Evolutionary conservation across 2,888 invertebrate species (phyloP).

Genomic region (Agrilus biguttatus): DNA sequence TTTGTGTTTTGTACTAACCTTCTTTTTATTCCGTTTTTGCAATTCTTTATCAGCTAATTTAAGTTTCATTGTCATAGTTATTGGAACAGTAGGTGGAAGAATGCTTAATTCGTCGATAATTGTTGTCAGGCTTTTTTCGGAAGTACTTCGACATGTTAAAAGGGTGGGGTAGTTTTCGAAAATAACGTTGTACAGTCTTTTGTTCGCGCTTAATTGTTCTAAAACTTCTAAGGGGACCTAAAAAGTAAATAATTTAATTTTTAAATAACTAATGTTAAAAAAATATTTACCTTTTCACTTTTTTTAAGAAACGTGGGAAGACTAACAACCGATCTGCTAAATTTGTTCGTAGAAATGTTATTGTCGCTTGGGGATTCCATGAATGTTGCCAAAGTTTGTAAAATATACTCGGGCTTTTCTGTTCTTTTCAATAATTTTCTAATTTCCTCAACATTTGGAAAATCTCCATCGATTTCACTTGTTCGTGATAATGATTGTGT

Average conservation of each 20-base stretch:
- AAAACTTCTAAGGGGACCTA: slow-evolving; percentile 51
- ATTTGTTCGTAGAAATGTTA: slow-evolving; percentile 32
- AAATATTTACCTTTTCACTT: slow-evolving; percentile 44
- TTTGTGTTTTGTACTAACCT: not conserved
- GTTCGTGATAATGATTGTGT: slow-evolving; percentile 36
- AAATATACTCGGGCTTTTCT: slow-evolving; percentile 49
- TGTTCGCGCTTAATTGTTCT: slow-evolving; percentile 47
- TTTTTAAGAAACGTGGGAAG: slow-evolving; percentile 60
- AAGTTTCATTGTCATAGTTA: slow-evolving; percentile 49
- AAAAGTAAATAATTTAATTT: slow-evolving; percentile 18
- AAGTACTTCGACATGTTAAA: slow-evolving; percentile 45
- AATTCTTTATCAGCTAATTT: slow-evolving; percentile 25
- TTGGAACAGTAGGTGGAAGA: slow-evolving; percentile 35
- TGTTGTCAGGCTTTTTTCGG: slow-evolving; percentile 43
- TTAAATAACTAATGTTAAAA: too few relatives aligned
- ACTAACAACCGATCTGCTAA: slow-evolving; percentile 51
- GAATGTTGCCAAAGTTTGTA: slow-evolving; percentile 46
- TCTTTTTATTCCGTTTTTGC: not conserved
- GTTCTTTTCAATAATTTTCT: slow-evolving; percentile 56
- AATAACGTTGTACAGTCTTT: slow-evolving; percentile 52
- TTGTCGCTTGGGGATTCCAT: slow-evolving; percentile 35
- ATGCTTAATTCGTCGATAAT: slow-evolving; percentile 26
- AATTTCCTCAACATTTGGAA: slow-evolving; percentile 51
- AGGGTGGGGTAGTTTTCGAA: slow-evolving; percentile 60
- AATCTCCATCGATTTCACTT: slow-evolving; percentile 31